A percentile compares a stretch with the other conserved stretches of the same genome.
phyloP scores from a whole-genome alignment of 2,888 invertebrate species.

The Pandemis heparana region DNA sequence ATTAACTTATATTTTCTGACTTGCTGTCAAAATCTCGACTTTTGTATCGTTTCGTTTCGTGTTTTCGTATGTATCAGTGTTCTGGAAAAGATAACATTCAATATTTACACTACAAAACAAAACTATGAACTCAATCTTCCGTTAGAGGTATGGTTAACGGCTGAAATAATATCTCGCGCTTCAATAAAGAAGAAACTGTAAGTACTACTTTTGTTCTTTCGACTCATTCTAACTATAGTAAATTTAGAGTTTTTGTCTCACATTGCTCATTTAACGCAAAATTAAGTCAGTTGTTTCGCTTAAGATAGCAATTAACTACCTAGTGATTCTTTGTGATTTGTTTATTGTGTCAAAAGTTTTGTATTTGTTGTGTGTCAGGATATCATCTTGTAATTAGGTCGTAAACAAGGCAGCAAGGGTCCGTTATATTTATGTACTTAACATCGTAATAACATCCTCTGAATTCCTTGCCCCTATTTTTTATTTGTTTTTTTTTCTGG shows the following conservation, averaged over 20 bases:
- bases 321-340: background rate
- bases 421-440: no score
- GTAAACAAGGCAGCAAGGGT: background rate
- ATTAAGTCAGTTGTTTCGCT: conserved; percentile 10
- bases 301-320: background rate
- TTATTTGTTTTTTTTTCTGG: background rate
- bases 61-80: conserved; percentile 31
- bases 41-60: conserved; percentile 12
- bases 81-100: conserved; percentile 39
- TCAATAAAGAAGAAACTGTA: conserved; percentile 24
- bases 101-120: conserved; percentile 43
- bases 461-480: conserved; percentile 1
- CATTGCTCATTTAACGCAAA: conserved; percentile 14
- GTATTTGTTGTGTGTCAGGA: background rate
- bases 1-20: conserved; percentile 18
- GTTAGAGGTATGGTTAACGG: conserved; percentile 29
- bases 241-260: conserved; percentile 31
- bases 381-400: conserved; percentile 1
- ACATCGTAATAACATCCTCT: background rate
- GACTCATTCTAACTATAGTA: conserved; percentile 34
- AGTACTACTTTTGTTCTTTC: conserved; percentile 25
- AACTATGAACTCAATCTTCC: conserved; percentile 32
- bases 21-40: conserved; percentile 33
- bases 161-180: conserved; percentile 39
- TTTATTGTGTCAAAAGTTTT: background rate